Evolutionary conservation across 64 coral and sea anemone species (phyloP).

Genomic region (Hydrozoanthus tunicans): DNA sequence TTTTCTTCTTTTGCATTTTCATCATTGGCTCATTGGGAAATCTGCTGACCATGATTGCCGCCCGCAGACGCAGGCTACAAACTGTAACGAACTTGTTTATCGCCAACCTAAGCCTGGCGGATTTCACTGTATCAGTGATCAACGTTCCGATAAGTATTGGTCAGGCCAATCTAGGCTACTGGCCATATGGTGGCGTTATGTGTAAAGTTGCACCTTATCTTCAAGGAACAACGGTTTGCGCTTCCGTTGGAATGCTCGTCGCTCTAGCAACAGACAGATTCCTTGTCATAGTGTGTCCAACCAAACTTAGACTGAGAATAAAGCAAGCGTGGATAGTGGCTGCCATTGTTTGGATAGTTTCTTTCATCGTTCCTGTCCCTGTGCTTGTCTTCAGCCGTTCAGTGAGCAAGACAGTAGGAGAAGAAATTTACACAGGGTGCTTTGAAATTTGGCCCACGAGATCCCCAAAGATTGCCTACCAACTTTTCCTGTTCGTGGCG

Average conservation of each 20-base stretch:
- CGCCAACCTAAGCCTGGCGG: slow-evolving; percentile 65
- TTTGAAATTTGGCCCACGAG: slow-evolving; percentile 56
- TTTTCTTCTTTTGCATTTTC: slow-evolving; percentile 56
- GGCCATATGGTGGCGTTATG: slow-evolving; percentile 50
- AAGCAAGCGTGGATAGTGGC: slow-evolving; percentile 25
- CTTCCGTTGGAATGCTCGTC: slow-evolving; percentile 61
- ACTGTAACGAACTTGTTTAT: slow-evolving; percentile 72
- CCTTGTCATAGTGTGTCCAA: slow-evolving; percentile 68
- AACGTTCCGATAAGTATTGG: slow-evolving; percentile 55
- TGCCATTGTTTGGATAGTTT: slow-evolving; percentile 42
- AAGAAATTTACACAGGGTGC: not conserved
- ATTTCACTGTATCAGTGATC: slow-evolving; percentile 63
- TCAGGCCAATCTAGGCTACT: slow-evolving; percentile 52
- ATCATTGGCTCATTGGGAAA: slow-evolving; percentile 59
- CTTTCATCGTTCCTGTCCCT: slow-evolving; percentile 36
- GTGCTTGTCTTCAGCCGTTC: slow-evolving; percentile 52
- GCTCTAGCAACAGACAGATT: slow-evolving; percentile 70
- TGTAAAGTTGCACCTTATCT: slow-evolving; percentile 69
- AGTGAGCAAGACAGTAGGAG: not conserved
- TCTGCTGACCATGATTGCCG: slow-evolving; percentile 57
- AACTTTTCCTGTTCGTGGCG: slow-evolving; percentile 50
- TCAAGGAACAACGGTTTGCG: slow-evolving; percentile 62
- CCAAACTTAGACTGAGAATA: slow-evolving; percentile 5
- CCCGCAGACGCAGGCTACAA: slow-evolving; percentile 43
- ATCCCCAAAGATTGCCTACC: slow-evolving; percentile 25